Conservation (phyloP, 2,797 vertebrate genomes). For the Poeciliopsis gracilis region DNA sequence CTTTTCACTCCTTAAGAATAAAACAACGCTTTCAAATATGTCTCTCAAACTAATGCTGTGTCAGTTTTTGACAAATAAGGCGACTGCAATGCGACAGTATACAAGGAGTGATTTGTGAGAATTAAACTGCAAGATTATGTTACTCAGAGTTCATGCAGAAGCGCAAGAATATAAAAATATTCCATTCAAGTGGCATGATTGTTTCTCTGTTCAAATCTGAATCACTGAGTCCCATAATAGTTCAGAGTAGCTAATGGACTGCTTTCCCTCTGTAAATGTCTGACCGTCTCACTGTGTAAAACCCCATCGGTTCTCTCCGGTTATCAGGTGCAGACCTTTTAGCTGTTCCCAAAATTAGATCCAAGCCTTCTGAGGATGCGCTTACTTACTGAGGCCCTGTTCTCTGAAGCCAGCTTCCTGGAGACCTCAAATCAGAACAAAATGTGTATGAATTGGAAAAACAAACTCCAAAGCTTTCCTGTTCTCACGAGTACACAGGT, state of each 20-base stretch:
- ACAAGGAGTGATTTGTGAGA: neutral
- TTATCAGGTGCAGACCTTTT: slow-evolving; percentile 11
- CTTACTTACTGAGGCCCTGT: neutral
- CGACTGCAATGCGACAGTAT: neutral
- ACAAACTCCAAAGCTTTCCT: slow-evolving; percentile 6
- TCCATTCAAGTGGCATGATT: neutral
- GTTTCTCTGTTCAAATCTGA: slow-evolving; percentile 1
- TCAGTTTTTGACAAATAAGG: neutral
- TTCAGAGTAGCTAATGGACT: neutral
- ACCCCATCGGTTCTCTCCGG: neutral
- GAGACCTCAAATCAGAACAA: neutral
- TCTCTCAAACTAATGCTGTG: neutral
- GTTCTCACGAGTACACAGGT: neutral
- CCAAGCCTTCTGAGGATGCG: neutral
- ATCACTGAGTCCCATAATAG: neutral
- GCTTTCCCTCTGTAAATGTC: neutral
- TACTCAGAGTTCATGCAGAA: neutral
- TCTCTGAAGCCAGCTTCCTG: slow-evolving; percentile 7
- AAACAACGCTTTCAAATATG: neutral
- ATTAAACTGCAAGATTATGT: neutral
- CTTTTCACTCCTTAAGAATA: neutral
- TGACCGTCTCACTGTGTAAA: slow-evolving; percentile 7
- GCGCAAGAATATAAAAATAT: neutral
- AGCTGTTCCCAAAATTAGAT: slow-evolving; percentile 12
- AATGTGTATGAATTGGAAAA: neutral